Conservation (phyloP, 2,113 vertebrate genomes). For the Emberiza fucata region DNA sequence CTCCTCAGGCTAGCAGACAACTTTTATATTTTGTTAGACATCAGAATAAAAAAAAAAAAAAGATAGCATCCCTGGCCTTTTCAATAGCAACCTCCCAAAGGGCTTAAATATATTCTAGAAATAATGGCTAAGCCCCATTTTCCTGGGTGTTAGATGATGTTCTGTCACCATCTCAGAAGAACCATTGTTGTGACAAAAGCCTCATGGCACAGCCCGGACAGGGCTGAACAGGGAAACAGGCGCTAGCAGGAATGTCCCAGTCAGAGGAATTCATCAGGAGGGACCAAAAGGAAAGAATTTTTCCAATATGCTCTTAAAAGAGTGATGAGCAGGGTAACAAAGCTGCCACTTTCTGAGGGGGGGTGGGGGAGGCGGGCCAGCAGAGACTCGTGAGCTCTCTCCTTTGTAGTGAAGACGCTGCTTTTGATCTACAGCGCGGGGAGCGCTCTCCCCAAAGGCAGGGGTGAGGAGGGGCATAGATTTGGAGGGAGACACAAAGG, state of each 20-base stretch:
- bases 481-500: conserved; percentile 38
- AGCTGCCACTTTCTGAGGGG: not conserved
- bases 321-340: not conserved
- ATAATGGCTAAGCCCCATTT: conserved; percentile 55
- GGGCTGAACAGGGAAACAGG: conserved; percentile 37
- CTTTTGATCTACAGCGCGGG: not conserved
- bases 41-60: conserved; percentile 6
- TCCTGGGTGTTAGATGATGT: conserved; percentile 52
- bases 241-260: conserved; percentile 48
- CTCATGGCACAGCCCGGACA: conserved; percentile 23
- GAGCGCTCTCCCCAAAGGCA: conserved; percentile 23
- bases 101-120: conserved; percentile 54
- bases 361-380: no score
- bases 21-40: conserved; percentile 42
- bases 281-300: conserved; percentile 17
- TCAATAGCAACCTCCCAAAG: conserved; percentile 66
- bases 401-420: not conserved
- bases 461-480: not conserved
- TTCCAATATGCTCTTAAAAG: not conserved
- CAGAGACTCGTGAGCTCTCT: not conserved
- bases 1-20: not conserved
- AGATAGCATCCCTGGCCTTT: conserved; percentile 37
- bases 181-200: conserved; percentile 59
- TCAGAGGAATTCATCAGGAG: conserved; percentile 18
- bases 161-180: conserved; percentile 60